These are phyloP conservation scores for Psophia crepitans DNA, from an alignment of 2,113 vertebrate genomes.

Conservation along the genomic window DNA sequence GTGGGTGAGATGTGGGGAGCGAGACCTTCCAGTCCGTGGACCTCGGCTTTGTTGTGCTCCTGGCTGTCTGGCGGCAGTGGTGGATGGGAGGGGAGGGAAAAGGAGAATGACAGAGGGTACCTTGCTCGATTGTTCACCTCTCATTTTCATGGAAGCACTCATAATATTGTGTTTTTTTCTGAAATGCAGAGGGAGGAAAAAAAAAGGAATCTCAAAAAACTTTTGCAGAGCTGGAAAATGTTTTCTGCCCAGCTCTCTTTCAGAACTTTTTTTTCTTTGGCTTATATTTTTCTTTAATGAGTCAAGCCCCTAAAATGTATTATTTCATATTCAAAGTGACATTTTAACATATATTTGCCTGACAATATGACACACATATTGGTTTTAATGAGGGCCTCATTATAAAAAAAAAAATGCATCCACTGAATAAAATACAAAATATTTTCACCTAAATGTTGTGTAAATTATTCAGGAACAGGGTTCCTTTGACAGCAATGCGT, in stretches of 20 bases:
- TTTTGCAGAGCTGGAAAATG: neutral
- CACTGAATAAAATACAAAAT: conserved; percentile 66
- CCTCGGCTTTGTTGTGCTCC: rapidly evolving
- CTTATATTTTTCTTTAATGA: conserved; percentile 61
- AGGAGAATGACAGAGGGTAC: neutral
- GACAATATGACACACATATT: conserved; percentile 65
- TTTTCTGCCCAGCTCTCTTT: neutral
- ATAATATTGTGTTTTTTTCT: neutral
- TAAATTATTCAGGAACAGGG: conserved; percentile 46
- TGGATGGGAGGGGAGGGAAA: neutral
- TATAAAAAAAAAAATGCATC: conserved; percentile 29
- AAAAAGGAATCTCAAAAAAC: neutral
- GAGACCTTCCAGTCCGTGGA: neutral
- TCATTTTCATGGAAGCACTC: neutral
- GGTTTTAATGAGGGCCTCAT: conserved; percentile 68
- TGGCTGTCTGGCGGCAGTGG: rapidly evolving
- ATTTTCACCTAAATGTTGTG: conserved; percentile 65
- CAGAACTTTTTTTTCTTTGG: neutral
- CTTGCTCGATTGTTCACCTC: neutral
- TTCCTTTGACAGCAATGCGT: conserved; percentile 12
- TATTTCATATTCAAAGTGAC: conserved; percentile 66
- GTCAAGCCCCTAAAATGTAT: conserved; percentile 57
- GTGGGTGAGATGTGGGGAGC: neutral
- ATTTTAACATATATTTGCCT: conserved; percentile 73
- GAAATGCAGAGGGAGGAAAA: rapidly evolving